Percentiles rank a stretch among this genome's conserved stretches.
Conservation (phyloP, 2,113 vertebrate genomes). For the Phaethornis superciliosus region DNA sequence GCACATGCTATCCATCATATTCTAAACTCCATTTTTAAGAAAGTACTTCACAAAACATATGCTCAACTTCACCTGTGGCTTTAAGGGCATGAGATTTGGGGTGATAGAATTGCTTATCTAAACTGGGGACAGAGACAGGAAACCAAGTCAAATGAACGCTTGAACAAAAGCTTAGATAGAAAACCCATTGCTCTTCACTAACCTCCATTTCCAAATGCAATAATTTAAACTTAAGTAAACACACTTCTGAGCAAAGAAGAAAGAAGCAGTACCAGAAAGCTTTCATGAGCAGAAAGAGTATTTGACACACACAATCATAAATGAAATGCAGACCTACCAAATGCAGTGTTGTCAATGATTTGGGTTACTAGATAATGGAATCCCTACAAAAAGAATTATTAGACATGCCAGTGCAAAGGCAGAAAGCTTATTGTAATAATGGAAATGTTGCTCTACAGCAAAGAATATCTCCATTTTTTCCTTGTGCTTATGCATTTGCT, state of each 20-base stretch:
- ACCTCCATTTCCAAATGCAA: not conserved
- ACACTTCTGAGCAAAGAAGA: not conserved
- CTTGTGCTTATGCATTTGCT: not conserved
- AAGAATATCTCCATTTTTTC: not conserved
- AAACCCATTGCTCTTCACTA: not conserved
- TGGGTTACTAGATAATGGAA: not conserved
- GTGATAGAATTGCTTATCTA: not conserved
- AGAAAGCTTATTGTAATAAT: not conserved
- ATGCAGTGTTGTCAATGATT: not conserved
- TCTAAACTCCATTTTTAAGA: not conserved
- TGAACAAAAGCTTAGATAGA: not conserved
- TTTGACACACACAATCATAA: not conserved
- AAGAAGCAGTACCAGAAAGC: not conserved
- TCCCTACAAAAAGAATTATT: not conserved
- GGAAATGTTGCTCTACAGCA: not conserved
- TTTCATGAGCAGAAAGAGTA: not conserved
- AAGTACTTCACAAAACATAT: not conserved
- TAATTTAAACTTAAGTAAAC: not conserved
- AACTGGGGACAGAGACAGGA: not conserved
- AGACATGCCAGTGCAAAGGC: not conserved
- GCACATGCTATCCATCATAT: not conserved
- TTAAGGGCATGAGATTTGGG: not conserved
- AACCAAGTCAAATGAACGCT: not conserved
- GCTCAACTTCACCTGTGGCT: not conserved
- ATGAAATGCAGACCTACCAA: not conserved